These are phyloP conservation scores for Ceraclea dissimilis DNA, from an alignment of 2,888 invertebrate species.

Conservation along the genomic window DNA sequence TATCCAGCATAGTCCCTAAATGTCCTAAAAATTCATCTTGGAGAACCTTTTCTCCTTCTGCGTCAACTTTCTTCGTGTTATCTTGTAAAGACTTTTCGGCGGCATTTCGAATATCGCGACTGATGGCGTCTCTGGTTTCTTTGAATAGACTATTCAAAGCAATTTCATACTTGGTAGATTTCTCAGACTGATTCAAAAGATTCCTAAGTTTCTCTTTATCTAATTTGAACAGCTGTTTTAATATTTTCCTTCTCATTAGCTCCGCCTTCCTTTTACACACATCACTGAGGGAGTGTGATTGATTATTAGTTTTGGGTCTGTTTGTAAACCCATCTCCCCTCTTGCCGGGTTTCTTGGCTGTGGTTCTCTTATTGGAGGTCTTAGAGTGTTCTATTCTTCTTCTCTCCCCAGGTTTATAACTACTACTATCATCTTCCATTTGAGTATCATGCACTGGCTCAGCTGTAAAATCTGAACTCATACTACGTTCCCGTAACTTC, in stretches of 20 bases:
- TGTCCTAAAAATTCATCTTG: slow-evolving; percentile 70
- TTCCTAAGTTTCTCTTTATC: slow-evolving; percentile 45
- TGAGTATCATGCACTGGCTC: slow-evolving; percentile 1
- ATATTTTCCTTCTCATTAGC: slow-evolving; percentile 34
- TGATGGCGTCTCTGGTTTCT: slow-evolving; percentile 45
- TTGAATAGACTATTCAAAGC: slow-evolving; percentile 45
- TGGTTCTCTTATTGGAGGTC: slow-evolving; percentile 9
- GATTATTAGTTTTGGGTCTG: slow-evolving; percentile 10
- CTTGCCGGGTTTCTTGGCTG: slow-evolving; percentile 10
- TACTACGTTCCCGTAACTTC: slow-evolving; percentile 20
- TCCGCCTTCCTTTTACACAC: slow-evolving; percentile 17
- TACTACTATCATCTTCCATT: slow-evolving; percentile 2
- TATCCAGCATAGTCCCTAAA: slow-evolving; percentile 52
- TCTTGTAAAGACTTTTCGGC: slow-evolving; percentile 43
- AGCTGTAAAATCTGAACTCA: slow-evolving; percentile 12
- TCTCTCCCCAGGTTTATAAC: slow-evolving; percentile 16
- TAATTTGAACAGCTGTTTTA: slow-evolving; percentile 46
- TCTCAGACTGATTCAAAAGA: slow-evolving; percentile 44
- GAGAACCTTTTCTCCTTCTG: slow-evolving; percentile 60
- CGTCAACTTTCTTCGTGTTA: slow-evolving; percentile 42
- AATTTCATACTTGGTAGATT: slow-evolving; percentile 47
- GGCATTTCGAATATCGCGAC: slow-evolving; percentile 40
- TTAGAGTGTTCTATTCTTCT: slow-evolving; percentile 23
- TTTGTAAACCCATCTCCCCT: slow-evolving; percentile 10
- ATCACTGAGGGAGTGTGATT: not conserved